Base-by-base conservation (phyloP, 1,140 invertebrate species). In the Nomia melanderi region DNA sequence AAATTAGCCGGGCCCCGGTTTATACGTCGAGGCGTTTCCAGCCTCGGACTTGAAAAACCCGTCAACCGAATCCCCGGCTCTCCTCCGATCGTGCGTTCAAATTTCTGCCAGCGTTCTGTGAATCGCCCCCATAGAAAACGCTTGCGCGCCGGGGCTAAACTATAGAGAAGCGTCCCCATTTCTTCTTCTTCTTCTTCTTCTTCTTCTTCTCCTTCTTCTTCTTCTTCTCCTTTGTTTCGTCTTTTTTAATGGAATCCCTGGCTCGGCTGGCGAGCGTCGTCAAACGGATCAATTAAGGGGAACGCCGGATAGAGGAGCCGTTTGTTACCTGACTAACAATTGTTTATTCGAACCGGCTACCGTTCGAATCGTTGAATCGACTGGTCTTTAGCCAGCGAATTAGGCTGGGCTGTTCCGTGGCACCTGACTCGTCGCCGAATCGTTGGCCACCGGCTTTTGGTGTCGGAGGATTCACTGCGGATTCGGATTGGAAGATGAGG, bases 1-100 rank as follows among this genome's bases (percentile, higher is more conserved):
- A 88, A 91, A 90, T 90, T 85, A 87, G 85, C 74, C 77, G 76
- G 79, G 33, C 33, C 33, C 77, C 85, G 75, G 77, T 87, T 86
- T 85, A 78, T 85, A 85, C 78, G 78, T 50, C 56, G 56, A 63
- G 74, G 73, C 82, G 83, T 84, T 84, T 63, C 64, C 69, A 84
- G 67, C 70, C 41, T n/a, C 14, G 72, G 69, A 79, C 53, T 66
- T 72, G 81, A 80, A 83, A 36, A 84, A 80, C 72, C 64, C 64
- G 82, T 83, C 81, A 81, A 83, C 75, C 64, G 53, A 33, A 78
- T 47, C 59, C 23, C 44, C 41, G 3, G 12, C 41, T 44, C 36
- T 44, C 9, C 62, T 36, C 23, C 17, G 47, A 33, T 47, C 53
- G 63, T 79, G 71, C 75, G 76, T 57, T 71, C 70, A 64, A 82